Base-by-base conservation (phyloP, 2,113 vertebrate species). In the Chrysemys picta region DNA sequence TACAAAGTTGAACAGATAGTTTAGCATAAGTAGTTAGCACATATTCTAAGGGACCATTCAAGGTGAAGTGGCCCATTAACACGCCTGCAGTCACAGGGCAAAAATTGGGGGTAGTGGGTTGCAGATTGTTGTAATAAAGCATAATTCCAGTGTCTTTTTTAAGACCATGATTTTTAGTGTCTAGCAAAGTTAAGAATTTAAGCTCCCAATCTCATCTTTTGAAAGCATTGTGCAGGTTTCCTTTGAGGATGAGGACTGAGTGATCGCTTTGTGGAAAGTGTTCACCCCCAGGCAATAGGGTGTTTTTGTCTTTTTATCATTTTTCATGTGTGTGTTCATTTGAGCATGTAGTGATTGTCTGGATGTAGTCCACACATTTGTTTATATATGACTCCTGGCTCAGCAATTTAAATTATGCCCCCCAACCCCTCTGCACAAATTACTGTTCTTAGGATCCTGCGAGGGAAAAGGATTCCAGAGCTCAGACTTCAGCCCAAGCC, bases 381-480 rank as follows among this genome's bases (percentile, higher is more conserved):
- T 72, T 38, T 4, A 7, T 22, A 96, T 52, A 79, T 88, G 75
- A 89, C 49, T 79, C 17, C 79, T 52, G 79, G 78, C 47, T 82
- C 72, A 88, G 91, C 53, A 53, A 76, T 81, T 85, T n/a, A 89
- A 91, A 7, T 2, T n/a, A 57, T 19, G 45, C 1, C 0, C 6
- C 35, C 57, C 87, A 50, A 56, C 72, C 56, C 35, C 3, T 14
- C 0, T 0, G 29, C 6, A 6, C 17, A 83, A 88, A 89, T 75
- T 42, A 38, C 22, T 24, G 38, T 35, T 42, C 62, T 17, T 35
- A 35, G 62, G 62, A 65, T 7, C 62, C 62, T 65, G 13, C 12
- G 12, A 65, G 62, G 62, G 62, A 35, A 31, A 14, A 62, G 27
- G 59, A 31, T 62, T 27, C 59, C 31, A 65, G 62, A 65, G 62